Evolutionary conservation across 1,140 invertebrate genomes (phyloP).

Genomic region (Danaus plexippus): DNA sequence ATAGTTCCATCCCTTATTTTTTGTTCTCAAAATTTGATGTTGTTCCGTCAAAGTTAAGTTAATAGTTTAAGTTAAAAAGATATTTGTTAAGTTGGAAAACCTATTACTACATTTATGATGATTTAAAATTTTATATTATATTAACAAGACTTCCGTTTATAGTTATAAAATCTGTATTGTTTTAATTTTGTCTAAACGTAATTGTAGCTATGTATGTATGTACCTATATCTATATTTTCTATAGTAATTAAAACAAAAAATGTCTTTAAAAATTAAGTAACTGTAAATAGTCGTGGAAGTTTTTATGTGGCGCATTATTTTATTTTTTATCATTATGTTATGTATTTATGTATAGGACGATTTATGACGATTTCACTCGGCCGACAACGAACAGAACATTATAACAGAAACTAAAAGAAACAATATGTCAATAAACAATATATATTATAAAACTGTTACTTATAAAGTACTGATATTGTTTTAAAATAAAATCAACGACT

Average conservation of each 20-base stretch:
- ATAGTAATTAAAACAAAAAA: conserved; percentile 48
- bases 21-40: conserved; percentile 6
- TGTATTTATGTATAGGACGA: conserved; percentile 61
- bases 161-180: conserved; percentile 37
- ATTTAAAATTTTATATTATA: conserved; percentile 23
- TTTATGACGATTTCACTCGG: conserved; percentile 31
- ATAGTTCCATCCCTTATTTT: neutral
- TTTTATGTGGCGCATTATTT: conserved; percentile 68
- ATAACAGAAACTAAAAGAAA: neutral
- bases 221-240: conserved; percentile 67
- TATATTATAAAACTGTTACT: neutral
- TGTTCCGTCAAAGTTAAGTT: conserved; percentile 8
- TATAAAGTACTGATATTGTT: conserved; percentile 1
- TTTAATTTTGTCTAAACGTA: conserved; percentile 62
- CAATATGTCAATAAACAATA: neutral
- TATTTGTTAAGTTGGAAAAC: conserved; percentile 20
- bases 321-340: conserved; percentile 63
- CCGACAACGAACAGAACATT: conserved; percentile 7
- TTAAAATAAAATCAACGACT: conserved; percentile 5
- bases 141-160: conserved; percentile 53
- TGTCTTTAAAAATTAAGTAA: conserved; percentile 54
- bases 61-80: conserved; percentile 10
- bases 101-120: conserved; percentile 5
- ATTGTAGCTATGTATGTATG: conserved; percentile 65
- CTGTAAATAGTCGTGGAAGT: conserved; percentile 68